Evolutionary conservation across 2,888 invertebrate species (phyloP).

Genomic region (Drosophila testacea): DNA sequence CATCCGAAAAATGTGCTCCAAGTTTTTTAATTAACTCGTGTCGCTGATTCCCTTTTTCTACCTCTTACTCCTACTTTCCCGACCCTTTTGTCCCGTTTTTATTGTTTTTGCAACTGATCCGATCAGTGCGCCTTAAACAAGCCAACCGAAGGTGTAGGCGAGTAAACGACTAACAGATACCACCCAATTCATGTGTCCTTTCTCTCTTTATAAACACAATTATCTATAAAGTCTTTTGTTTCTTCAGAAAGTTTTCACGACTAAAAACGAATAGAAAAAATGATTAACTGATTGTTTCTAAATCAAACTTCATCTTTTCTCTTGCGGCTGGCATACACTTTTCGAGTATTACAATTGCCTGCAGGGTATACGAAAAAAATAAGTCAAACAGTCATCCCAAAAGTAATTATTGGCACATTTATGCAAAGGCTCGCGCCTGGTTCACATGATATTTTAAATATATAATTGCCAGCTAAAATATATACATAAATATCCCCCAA

Average conservation of each 20-base stretch:
- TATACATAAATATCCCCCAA: neutral
- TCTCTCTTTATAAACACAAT: too few species aligned
- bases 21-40: conserved; percentile 75
- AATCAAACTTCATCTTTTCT: neutral
- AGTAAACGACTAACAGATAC: neutral
- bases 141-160: conserved; percentile 2
- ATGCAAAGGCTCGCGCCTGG: conserved; percentile 64
- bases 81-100: conserved; percentile 8
- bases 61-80: neutral
- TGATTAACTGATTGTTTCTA: neutral
- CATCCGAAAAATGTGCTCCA: conserved; percentile 48
- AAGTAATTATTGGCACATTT: conserved; percentile 79
- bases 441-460: conserved; percentile 68
- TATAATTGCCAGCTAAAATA: conserved; percentile 66
- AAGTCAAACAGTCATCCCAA: conserved; percentile 54
- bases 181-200: too few species aligned
- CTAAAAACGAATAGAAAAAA: too few species aligned
- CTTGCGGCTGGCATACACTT: neutral
- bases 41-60: conserved; percentile 22
- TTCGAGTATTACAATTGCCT: neutral
- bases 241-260: too few species aligned
- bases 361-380: conserved; percentile 12
- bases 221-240: too few species aligned
- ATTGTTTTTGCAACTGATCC: conserved; percentile 61
- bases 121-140: conserved; percentile 53